These are phyloP conservation scores for Trichopoda pennipes DNA, from an alignment of 2,888 invertebrate species.

Conservation along the genomic window DNA sequence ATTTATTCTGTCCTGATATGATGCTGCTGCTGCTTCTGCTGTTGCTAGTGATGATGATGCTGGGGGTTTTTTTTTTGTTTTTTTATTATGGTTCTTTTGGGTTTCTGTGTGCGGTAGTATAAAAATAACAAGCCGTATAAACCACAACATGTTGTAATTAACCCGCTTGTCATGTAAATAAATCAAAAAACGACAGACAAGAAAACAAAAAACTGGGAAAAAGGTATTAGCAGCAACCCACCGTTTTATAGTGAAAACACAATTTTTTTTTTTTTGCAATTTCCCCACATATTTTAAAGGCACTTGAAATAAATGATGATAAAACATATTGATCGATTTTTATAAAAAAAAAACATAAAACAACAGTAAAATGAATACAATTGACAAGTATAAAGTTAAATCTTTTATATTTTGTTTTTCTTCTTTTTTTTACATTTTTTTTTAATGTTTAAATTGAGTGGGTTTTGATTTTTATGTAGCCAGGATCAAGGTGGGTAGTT, in stretches of 20 bases:
- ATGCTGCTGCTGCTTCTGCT: neutral
- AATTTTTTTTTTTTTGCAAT: conserved; percentile 10
- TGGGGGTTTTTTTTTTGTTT: conserved; percentile 56
- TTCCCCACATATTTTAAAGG: conserved; percentile 59
- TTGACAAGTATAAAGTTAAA: conserved; percentile 48
- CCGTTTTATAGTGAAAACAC: conserved; percentile 67
- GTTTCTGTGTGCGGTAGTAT: conserved; percentile 60
- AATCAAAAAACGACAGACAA: conserved; percentile 66
- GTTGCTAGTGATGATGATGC: conserved; percentile 31
- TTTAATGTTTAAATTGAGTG: conserved; percentile 46
- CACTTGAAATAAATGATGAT: conserved; percentile 61
- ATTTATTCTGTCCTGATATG: conserved; percentile 34
- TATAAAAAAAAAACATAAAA: conserved; percentile 50
- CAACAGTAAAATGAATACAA: conserved; percentile 23
- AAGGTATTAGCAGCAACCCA: conserved; percentile 61
- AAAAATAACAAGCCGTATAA: conserved; percentile 67
- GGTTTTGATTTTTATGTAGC: conserved; percentile 42
- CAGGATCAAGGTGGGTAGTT: conserved; percentile 62
- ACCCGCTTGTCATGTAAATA: conserved; percentile 72
- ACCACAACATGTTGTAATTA: conserved; percentile 72
- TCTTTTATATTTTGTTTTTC: neutral
- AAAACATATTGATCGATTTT: conserved; percentile 64
- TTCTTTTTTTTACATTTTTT: neutral
- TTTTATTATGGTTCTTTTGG: conserved; percentile 53
- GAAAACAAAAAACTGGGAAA: conserved; percentile 37